Evolutionary conservation across 2,113 vertebrate genomes (phyloP).

Genomic region (Parus major): DNA sequence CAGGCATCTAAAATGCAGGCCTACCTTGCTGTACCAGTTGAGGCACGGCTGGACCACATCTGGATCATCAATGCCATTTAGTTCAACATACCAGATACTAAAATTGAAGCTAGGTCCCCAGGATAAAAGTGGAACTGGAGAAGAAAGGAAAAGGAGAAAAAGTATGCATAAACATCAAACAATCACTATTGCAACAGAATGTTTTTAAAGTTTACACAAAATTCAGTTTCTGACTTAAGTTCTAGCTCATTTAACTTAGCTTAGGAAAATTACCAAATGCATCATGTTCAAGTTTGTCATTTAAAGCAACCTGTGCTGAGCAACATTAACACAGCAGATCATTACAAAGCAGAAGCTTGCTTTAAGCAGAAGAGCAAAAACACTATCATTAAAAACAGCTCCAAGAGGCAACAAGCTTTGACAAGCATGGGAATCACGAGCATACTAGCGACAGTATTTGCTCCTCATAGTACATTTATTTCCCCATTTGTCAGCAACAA

Average conservation of each 20-base stretch:
- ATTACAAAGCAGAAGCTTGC: slow-evolving; percentile 42
- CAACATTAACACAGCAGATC: slow-evolving; percentile 15
- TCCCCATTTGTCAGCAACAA: slow-evolving; percentile 56
- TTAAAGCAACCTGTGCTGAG: slow-evolving; percentile 22
- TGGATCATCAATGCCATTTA: slow-evolving; percentile 96
- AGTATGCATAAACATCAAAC: neutral
- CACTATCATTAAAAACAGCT: slow-evolving; percentile 20
- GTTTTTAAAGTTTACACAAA: neutral
- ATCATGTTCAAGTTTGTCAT: neutral
- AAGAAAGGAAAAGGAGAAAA: slow-evolving; percentile 61
- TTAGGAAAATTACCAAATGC: neutral
- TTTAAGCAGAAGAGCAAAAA: slow-evolving; percentile 31
- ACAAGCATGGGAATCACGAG: slow-evolving; percentile 29
- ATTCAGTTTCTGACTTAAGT: neutral
- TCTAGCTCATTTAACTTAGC: neutral
- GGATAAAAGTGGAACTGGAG: slow-evolving; percentile 94
- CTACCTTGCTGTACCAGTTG: slow-evolving; percentile 99
- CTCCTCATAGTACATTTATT: slow-evolving; percentile 35
- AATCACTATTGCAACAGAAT: neutral
- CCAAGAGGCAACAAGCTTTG: slow-evolving; percentile 46
- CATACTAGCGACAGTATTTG: slow-evolving; percentile 4
- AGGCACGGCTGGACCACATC: slow-evolving; percentile 98
- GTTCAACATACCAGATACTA: slow-evolving; percentile 99
- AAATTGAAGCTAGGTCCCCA: slow-evolving; percentile 99
- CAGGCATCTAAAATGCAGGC: slow-evolving; percentile 63